Conservation (phyloP, 35 echinoderm and acorn worm genomes). For the Patiria miniata region DNA sequence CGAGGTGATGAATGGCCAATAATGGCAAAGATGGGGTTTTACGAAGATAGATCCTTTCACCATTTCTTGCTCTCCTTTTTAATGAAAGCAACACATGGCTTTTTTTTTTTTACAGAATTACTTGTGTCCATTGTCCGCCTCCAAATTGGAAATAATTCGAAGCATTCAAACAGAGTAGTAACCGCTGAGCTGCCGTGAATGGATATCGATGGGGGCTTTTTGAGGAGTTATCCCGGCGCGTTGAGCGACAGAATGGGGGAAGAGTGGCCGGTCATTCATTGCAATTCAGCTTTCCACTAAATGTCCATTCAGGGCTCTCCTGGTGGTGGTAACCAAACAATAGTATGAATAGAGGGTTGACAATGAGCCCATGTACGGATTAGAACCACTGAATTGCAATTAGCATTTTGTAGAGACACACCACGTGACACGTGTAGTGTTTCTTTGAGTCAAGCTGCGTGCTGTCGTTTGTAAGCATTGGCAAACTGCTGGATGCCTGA, state of each 20-base stretch:
- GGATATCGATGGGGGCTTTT: constrained; percentile 29
- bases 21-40: not conserved
- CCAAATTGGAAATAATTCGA: constrained; percentile 26
- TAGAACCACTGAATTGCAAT: constrained; percentile 11
- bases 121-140: constrained; percentile 1
- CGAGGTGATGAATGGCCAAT: not conserved
- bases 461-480: too few species aligned
- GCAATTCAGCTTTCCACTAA: constrained; percentile 21
- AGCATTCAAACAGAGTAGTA: not conserved
- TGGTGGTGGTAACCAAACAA: not conserved
- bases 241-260: not conserved
- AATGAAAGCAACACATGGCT: constrained; percentile 30
- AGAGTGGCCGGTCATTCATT: not conserved
- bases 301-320: not conserved
- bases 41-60: not conserved
- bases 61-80: constrained; percentile 5
- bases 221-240: not conserved
- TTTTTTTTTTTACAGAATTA: constrained; percentile 19
- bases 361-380: constrained; percentile 3
- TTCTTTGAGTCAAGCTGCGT: too few species aligned
- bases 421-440: too few species aligned
- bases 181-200: not conserved
- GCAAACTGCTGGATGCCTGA: too few species aligned
- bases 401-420: constrained; percentile 13
- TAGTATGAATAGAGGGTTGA: not conserved